Percentiles rank a stretch among this genome's conserved stretches.
Evolutionary conservation across 2,797 vertebrate species (phyloP).

Genomic region (Myotis planiceps): DNA sequence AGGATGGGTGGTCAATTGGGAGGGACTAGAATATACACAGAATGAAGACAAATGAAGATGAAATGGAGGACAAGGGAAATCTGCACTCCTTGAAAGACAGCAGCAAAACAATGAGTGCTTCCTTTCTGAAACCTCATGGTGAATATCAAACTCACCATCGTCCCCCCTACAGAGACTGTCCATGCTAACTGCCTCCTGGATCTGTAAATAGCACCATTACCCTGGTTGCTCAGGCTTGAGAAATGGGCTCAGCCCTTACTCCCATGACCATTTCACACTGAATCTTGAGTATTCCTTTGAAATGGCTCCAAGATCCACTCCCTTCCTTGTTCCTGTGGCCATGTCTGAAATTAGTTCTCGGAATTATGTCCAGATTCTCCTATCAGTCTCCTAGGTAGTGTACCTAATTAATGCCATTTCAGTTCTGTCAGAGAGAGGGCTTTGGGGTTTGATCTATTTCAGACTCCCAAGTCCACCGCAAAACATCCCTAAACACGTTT

Average conservation of each 20-base stretch:
- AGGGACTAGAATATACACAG: not conserved
- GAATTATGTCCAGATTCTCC: not conserved
- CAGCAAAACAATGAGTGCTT: not conserved
- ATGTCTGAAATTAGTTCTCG: not conserved
- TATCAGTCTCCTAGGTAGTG: not conserved
- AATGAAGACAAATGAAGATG: not conserved
- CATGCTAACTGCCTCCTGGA: not conserved
- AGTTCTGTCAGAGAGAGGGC: not conserved
- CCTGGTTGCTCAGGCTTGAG: not conserved
- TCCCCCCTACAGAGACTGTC: not conserved
- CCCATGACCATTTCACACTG: not conserved
- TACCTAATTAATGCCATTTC: not conserved
- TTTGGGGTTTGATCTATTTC: not conserved
- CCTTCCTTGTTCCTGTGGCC: not conserved
- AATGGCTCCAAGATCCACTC: not conserved
- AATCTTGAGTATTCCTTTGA: not conserved
- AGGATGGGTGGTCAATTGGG: not conserved
- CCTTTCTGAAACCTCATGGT: not conserved
- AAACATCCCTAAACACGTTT: not conserved
- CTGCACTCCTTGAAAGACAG: not conserved
- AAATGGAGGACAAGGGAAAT: not conserved
- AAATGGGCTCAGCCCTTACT: not conserved
- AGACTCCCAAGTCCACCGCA: not conserved
- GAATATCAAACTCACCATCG: not conserved
- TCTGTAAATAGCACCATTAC: not conserved